Evolutionary conservation across 2,797 vertebrate genomes (phyloP).

Genomic region (Eidolon dupreanum): DNA sequence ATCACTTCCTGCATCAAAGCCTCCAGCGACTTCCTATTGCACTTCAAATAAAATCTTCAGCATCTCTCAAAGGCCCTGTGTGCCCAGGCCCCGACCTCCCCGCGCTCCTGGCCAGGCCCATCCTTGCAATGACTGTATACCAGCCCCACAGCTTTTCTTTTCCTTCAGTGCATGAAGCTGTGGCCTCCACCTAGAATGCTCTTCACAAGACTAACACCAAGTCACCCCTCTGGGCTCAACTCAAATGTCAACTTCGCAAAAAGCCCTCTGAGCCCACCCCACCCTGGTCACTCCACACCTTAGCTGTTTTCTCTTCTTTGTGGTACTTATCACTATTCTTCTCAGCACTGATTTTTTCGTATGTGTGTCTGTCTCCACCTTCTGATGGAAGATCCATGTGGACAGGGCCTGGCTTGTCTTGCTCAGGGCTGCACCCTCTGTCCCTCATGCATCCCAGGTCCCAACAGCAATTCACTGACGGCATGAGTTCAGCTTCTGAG

Average conservation of each 20-base stretch:
- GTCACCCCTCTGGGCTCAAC: neutral
- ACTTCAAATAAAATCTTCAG: neutral
- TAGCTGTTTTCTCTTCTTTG: neutral
- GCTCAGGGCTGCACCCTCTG: neutral
- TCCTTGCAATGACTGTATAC: too few relatives aligned
- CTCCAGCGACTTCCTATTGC: neutral
- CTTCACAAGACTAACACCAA: neutral
- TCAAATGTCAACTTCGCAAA: neutral
- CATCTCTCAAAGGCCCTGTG: neutral
- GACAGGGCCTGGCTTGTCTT: neutral
- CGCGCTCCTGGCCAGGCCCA: neutral
- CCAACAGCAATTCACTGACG: neutral
- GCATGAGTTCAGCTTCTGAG: neutral
- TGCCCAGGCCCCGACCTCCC: neutral
- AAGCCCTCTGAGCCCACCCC: neutral
- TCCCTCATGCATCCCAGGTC: neutral
- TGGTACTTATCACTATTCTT: neutral
- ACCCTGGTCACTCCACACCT: accelerated
- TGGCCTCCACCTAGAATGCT: neutral
- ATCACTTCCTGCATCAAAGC: neutral
- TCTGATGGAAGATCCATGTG: neutral
- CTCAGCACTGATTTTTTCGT: neutral
- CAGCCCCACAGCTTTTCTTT: neutral
- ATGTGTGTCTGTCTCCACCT: neutral
- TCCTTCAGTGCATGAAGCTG: neutral